Evolutionary conservation across 2,797 vertebrate species (phyloP).

Genomic region (Sebastes hopkinsi): DNA sequence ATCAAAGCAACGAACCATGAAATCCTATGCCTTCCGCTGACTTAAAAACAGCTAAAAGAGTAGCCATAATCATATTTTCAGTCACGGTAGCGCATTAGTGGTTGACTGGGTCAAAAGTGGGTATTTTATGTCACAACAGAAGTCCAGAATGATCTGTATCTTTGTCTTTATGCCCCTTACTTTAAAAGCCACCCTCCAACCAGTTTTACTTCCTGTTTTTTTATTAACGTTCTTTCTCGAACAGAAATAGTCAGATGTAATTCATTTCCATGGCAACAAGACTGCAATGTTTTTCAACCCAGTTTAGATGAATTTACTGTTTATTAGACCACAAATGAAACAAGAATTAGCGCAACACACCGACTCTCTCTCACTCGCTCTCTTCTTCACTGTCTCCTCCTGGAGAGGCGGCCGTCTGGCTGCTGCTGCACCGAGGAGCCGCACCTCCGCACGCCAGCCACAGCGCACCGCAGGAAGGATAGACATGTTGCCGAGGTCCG

Average conservation of each 20-base stretch:
- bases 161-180: neutral
- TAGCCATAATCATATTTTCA: neutral
- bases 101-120: neutral
- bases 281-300: too few relatives aligned
- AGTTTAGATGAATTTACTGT: too few relatives aligned
- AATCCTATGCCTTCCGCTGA: neutral
- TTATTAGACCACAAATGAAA: too few relatives aligned
- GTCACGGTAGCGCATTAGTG: neutral
- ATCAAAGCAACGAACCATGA: slow-evolving; percentile 11
- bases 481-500: too few relatives aligned
- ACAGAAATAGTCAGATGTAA: too few relatives aligned
- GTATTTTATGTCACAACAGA: neutral
- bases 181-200: too few relatives aligned
- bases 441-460: fast-evolving
- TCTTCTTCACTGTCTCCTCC: fast-evolving
- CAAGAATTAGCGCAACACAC: too few relatives aligned
- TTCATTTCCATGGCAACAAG: too few relatives aligned
- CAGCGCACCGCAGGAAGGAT: fast-evolving
- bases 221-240: too few relatives aligned
- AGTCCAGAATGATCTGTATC: neutral
- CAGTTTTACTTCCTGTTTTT: neutral
- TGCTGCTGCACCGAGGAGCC: too few relatives aligned
- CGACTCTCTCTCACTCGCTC: too few relatives aligned
- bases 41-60: neutral
- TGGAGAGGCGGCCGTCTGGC: too few relatives aligned